Base-by-base conservation (phyloP, 2,888 invertebrate genomes). In the Slavum lentiscoides region DNA sequence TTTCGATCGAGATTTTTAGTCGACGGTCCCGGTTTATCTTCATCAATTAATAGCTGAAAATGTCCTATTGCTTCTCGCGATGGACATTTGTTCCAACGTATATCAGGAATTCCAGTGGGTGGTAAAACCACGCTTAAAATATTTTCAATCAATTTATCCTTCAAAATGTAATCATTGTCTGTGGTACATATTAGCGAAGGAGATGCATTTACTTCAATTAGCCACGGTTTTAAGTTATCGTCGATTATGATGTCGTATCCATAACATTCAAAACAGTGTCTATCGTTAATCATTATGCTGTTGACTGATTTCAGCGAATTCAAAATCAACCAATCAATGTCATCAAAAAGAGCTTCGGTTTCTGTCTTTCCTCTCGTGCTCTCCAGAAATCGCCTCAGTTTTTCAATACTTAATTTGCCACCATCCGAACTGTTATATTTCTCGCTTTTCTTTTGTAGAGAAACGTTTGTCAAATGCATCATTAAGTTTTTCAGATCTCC, bases 201-300 rank as follows among this genome's bases (percentile, higher is more conserved):
- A 0, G 97, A 97, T 1, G 97, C 96, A 86, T 97, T 97, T n/a
- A 95, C 95, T 88, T 96, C 96, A 75, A 96, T 93, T 17, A 96
- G 88, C 96, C 96, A 97, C 0, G 97, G 97, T 86, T 97, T 97
- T 53, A 97, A 87, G 85, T 93, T 92, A 86, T 96, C 94, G 86
- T 97, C 97, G 84, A 97, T 96, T 84, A 97, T 97, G 74, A 97
- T 96, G 85, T 97, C 97, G 86, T 95, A 97, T 62, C 97, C 97
- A 85, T 97, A 98, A 85, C 96, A 96, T 87, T 96, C 96, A 85
- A 94, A 95, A 85, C 95, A 95, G 86, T 95, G 95, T 74, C 95
- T 89, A 87, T 97, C 97, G 84, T 94, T 96, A 0, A 95, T 94
- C 90, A 97, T 96, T 19, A 96, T 93, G 0, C 95, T 94, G 8